phyloP scores from a whole-genome alignment of 1,140 invertebrate genomes.

The Bombus sibiricus region DNA sequence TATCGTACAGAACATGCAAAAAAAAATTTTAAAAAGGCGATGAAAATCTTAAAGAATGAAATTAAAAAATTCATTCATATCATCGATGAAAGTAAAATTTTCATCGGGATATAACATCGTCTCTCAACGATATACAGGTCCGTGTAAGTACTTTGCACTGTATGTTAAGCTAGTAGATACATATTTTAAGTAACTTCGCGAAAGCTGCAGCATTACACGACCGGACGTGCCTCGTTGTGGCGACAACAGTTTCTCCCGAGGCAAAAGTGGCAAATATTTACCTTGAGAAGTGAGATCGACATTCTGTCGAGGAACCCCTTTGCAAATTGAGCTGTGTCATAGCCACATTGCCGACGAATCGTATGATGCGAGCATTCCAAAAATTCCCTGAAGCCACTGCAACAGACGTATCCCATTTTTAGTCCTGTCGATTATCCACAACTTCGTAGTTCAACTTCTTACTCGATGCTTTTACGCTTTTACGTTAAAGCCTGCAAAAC shows the following conservation, averaged over 20 bases:
- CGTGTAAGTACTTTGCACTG: background rate
- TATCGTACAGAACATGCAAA: no score
- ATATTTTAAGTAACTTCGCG: background rate
- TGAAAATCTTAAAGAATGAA: background rate
- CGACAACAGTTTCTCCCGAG: background rate
- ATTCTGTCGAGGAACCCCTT: constrained; percentile 87
- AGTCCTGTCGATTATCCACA: background rate
- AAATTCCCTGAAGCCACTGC: constrained; percentile 89
- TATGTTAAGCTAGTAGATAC: no score
- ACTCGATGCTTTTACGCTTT: background rate
- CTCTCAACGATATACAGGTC: background rate
- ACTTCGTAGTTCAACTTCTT: background rate
- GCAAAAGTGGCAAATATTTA: constrained; percentile 74
- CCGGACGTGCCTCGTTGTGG: background rate
- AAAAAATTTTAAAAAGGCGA: accelerated
- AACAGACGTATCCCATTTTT: constrained; percentile 72
- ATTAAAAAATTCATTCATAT: background rate
- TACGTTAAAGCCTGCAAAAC: background rate
- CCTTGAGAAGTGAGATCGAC: constrained; percentile 87
- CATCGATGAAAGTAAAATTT: no score
- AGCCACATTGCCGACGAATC: constrained; percentile 87
- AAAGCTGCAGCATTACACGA: background rate
- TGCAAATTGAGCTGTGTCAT: constrained; percentile 88
- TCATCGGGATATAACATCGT: background rate
- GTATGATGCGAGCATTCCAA: constrained; percentile 87